Conservation (phyloP, 2,113 vertebrate genomes). For the Elanoides forficatus region DNA sequence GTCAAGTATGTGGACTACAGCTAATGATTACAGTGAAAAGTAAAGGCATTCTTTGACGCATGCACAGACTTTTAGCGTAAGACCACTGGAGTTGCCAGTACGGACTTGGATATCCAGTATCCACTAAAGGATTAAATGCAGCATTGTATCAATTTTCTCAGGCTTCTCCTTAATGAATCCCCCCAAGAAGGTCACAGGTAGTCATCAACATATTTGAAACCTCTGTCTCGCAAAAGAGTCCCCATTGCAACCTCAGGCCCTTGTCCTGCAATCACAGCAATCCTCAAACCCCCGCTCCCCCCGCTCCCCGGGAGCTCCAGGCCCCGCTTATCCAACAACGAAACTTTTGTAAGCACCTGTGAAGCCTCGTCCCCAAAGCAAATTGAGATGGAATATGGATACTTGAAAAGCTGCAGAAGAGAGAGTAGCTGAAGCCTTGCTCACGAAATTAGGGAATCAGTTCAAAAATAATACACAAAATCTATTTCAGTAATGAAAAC, state of each 20-base stretch:
- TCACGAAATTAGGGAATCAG: background rate
- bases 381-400: accelerated
- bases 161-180: background rate
- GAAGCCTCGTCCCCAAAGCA: background rate
- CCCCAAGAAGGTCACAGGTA: background rate
- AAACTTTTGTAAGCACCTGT: background rate
- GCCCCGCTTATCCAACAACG: background rate
- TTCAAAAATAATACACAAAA: background rate
- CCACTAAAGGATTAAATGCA: background rate
- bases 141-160: background rate
- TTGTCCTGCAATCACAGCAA: background rate
- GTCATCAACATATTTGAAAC: background rate
- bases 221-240: background rate
- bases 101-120: background rate
- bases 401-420: background rate
- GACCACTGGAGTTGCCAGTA: background rate
- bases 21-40: background rate
- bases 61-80: background rate
- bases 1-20: background rate
- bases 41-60: background rate
- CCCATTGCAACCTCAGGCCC: background rate
- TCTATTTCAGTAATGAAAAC: background rate
- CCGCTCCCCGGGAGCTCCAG: background rate
- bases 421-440: background rate
- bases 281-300: background rate